These are phyloP conservation scores for Peromyscus eremicus DNA, from an alignment of 2,797 vertebrate genomes.

Conservation along the genomic window DNA sequence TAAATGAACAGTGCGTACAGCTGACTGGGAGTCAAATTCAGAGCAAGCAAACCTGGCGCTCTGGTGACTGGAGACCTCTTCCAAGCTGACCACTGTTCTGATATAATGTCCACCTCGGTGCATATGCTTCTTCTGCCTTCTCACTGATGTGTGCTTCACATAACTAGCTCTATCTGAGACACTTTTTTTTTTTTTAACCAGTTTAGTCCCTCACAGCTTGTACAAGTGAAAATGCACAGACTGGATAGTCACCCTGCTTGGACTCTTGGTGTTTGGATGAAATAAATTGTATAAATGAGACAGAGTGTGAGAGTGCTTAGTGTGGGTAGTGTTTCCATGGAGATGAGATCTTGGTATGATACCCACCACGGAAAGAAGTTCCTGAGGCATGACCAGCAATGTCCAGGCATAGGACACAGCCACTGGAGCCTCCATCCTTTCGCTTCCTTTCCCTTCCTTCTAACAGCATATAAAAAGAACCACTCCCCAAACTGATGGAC, in stretches of 20 bases:
- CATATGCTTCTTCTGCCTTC: background rate
- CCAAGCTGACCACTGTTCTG: slow-evolving; percentile 12
- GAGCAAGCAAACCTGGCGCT: background rate
- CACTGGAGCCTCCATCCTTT: background rate
- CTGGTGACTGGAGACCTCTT: background rate
- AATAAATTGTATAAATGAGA: background rate
- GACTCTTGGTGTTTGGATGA: background rate
- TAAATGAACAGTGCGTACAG: slow-evolving; percentile 29
- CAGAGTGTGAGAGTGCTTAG: background rate
- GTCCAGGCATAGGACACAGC: background rate
- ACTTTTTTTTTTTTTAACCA: background rate
- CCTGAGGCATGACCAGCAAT: background rate
- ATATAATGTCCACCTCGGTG: background rate
- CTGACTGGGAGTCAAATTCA: slow-evolving; percentile 17
- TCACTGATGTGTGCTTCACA: background rate
- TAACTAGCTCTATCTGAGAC: background rate
- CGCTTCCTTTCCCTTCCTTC: background rate
- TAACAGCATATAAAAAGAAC: background rate
- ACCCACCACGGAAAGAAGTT: background rate
- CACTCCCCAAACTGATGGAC: background rate
- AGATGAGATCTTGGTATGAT: background rate
- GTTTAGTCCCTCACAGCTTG: background rate
- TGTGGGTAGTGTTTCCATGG: background rate
- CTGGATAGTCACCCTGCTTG: background rate
- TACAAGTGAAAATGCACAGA: background rate